phyloP scores from a whole-genome alignment of 2,113 vertebrate species.

The Callionymus lyra region DNA sequence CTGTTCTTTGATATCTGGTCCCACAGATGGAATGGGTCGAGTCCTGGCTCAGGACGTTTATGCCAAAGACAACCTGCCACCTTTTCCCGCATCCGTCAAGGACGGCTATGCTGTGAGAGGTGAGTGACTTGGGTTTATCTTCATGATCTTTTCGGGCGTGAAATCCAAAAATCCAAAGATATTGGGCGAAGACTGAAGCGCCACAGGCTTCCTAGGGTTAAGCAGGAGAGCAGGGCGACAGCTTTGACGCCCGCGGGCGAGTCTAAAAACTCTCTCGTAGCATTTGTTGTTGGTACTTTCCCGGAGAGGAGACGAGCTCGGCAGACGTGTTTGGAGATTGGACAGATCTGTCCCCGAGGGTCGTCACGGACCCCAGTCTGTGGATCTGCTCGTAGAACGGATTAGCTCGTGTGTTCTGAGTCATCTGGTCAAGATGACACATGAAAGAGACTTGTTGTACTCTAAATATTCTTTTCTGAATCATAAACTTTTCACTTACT shows the following conservation, averaged over 20 bases:
- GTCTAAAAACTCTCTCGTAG: slow-evolving; percentile 11
- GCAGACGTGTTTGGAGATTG: too few relatives aligned
- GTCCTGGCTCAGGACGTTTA: slow-evolving; percentile 99
- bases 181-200: slow-evolving; percentile 1
- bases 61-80: slow-evolving; percentile 99
- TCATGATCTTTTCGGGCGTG: too few relatives aligned
- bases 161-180: not conserved
- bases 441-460: too few relatives aligned
- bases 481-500: too few relatives aligned
- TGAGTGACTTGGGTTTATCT: slow-evolving; percentile 39
- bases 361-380: slow-evolving; percentile 1
- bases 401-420: slow-evolving; percentile 1
- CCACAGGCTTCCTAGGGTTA: not conserved
- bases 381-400: slow-evolving; percentile 2
- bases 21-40: slow-evolving; percentile 93
- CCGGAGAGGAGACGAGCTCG: slow-evolving; percentile 17
- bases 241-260: slow-evolving; percentile 20
- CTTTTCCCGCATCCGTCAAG: slow-evolving; percentile 97
- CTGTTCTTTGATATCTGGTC: too few relatives aligned
- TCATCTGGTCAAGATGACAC: too few relatives aligned
- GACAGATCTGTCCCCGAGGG: slow-evolving; percentile 25
- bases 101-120: slow-evolving; percentile 98
- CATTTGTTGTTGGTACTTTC: slow-evolving; percentile 29
- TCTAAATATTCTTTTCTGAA: too few relatives aligned
- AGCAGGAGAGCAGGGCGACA: slow-evolving; percentile 22